Base-by-base conservation (phyloP, 1,140 invertebrate genomes). In the Drosophila nigrodunni region DNA sequence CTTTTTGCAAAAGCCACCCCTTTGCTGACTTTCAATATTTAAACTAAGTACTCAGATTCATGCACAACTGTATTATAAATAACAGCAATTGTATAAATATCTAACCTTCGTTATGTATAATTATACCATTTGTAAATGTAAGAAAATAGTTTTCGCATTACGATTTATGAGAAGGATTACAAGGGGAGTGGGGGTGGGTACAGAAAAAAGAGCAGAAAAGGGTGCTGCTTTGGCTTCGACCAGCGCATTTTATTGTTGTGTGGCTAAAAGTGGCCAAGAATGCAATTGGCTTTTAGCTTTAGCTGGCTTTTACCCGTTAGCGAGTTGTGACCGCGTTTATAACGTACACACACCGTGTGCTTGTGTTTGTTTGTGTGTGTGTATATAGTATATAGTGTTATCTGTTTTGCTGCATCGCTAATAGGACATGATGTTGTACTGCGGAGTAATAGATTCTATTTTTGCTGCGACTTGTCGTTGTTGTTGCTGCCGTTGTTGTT, bases 381-480 rank as follows among this genome's bases (percentile, higher is more conserved):
- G 13, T 46, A 34, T 7, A 34, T 39, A 13, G 25, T 13, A 41
- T 50, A 39, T 61, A 57, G 68, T 57, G 39, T 68, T 77, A 77
- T 77, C 75, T 67, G 50, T 68, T 61, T 43, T 30, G 47, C 60
- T 47, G 74, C 80, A 88, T 89, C 80, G 80, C 71, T 52, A 54
- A 70, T 46, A 71, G 43, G 50, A 66, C 60, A 52, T 74, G 41
- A 74, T 61, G 60, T 65, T 72, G 60, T 58, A 57, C 35, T 62
- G 30, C 52, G 25, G 35, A n/a, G 34, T 13, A 55, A 50, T 69
- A 35, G 35, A 77, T 73, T 87, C 82, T 88, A 86, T 86, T 86
- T 86, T 82, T 70, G 61, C 55, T 21, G 35, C 54, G 11, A 18
- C 52, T 15, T 37, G n/a, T 55, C 47, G 74, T 65, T 46, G 35